Percentiles rank a stretch among this genome's conserved stretches.
Conservation (phyloP, 1,140 invertebrate species). For the Drosophila bocqueti region DNA sequence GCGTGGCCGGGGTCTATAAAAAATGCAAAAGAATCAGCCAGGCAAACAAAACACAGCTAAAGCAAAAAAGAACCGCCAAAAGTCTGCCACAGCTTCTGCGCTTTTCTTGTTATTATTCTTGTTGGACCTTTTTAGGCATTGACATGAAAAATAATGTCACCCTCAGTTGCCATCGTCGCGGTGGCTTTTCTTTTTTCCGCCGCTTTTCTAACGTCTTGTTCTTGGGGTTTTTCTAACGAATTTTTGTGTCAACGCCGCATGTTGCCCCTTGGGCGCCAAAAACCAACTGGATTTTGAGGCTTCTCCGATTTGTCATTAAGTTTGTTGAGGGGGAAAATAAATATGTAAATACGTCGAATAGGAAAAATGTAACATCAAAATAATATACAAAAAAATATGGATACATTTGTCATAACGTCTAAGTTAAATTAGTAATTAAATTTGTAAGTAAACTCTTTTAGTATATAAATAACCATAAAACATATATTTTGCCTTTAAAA, state of each 20-base stretch:
- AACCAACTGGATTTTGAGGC: background rate
- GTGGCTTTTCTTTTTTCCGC: conserved; percentile 16
- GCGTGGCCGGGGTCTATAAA: conserved; percentile 48
- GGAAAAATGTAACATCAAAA: background rate
- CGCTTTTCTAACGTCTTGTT: conserved; percentile 59
- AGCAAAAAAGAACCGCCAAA: conserved; percentile 58
- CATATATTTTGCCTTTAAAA: no score
- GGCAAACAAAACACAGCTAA: conserved; percentile 45
- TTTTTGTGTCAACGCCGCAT: conserved; percentile 72
- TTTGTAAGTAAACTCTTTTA: no score
- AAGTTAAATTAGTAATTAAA: no score
- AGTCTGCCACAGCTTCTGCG: conserved; percentile 33
- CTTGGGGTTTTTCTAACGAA: conserved; percentile 58
- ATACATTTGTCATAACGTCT: background rate
- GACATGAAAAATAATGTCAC: conserved; percentile 85
- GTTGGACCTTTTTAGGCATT: conserved; percentile 68
- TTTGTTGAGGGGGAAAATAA: conserved; percentile 1
- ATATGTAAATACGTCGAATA: background rate
- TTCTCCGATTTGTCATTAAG: conserved; percentile 12
- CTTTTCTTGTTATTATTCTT: conserved; percentile 44
- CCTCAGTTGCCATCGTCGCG: conserved; percentile 49
- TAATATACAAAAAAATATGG: background rate
- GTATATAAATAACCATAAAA: no score
- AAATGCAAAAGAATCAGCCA: conserved; percentile 81
- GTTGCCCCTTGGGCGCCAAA: conserved; percentile 43